Conservation (phyloP, 2,113 vertebrate species). For the Taurulus bubalis region DNA sequence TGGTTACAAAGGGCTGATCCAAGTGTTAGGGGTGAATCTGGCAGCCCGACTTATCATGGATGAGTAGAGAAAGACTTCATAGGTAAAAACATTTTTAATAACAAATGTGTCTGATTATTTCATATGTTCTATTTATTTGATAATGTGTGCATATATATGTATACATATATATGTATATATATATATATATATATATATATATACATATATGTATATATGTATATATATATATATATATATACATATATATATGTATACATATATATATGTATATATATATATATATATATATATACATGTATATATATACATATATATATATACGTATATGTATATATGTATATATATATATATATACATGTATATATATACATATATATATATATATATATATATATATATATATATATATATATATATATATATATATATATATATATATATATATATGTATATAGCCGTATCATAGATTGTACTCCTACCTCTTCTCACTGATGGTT, state of each 20-base stretch:
- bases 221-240: neutral
- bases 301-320: too few relatives aligned
- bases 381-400: neutral
- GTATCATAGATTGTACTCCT: conserved; percentile 38
- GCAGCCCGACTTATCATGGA: conserved; percentile 10
- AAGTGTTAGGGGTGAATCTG: conserved; percentile 30
- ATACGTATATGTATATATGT: neutral
- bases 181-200: neutral
- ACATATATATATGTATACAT: neutral
- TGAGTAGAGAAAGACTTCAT: conserved; percentile 18
- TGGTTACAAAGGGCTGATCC: conserved; percentile 16
- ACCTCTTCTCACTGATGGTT: conserved; percentile 83
- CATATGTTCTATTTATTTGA: neutral
- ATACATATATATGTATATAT: neutral
- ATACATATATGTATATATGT: neutral
- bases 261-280: neutral
- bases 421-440: neutral
- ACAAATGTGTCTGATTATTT: neutral
- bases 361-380: too few relatives aligned
- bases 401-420: neutral
- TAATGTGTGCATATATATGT: neutral
- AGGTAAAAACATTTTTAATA: conserved; percentile 2
- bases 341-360: neutral
- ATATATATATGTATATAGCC: neutral
- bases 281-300: neutral